Evolutionary conservation across 2,797 vertebrate genomes (phyloP).

Genomic region (Parotocinclus haroldoi): DNA sequence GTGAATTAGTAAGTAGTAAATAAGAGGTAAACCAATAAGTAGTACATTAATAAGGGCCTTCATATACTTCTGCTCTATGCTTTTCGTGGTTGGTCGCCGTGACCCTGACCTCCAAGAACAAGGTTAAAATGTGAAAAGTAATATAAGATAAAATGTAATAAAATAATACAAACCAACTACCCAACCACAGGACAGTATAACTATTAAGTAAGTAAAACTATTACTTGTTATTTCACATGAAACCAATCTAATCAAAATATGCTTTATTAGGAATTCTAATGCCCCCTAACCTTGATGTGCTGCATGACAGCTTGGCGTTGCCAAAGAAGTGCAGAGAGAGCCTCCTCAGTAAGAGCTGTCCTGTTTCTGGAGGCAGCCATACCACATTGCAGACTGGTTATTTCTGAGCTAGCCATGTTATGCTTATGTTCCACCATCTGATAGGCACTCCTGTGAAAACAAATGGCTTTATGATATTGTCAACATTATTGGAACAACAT

Average conservation of each 20-base stretch:
- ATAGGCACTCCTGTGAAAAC: slow-evolving; percentile 56
- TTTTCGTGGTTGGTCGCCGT: no score
- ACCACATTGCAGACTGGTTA: slow-evolving; percentile 68
- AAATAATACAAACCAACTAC: no score
- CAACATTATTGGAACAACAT: neutral
- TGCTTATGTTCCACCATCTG: slow-evolving; percentile 61
- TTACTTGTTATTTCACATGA: no score
- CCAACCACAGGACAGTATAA: no score
- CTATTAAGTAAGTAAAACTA: no score
- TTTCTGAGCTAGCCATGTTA: slow-evolving; percentile 61
- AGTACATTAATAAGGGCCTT: no score
- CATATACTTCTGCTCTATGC: no score
- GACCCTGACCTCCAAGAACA: no score
- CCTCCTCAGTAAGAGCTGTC: slow-evolving; percentile 58
- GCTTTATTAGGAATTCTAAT: neutral
- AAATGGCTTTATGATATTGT: neutral
- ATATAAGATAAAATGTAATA: no score
- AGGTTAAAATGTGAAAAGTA: no score
- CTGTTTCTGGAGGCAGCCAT: slow-evolving; percentile 63
- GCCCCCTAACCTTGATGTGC: slow-evolving; percentile 63
- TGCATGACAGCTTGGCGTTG: slow-evolving; percentile 59
- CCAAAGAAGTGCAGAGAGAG: slow-evolving; percentile 44
- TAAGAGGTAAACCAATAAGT: no score
- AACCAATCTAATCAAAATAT: neutral
- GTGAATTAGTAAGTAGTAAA: no score